Evolutionary conservation across 2,797 vertebrate genomes (phyloP).

Genomic region (Prionace glauca): DNA sequence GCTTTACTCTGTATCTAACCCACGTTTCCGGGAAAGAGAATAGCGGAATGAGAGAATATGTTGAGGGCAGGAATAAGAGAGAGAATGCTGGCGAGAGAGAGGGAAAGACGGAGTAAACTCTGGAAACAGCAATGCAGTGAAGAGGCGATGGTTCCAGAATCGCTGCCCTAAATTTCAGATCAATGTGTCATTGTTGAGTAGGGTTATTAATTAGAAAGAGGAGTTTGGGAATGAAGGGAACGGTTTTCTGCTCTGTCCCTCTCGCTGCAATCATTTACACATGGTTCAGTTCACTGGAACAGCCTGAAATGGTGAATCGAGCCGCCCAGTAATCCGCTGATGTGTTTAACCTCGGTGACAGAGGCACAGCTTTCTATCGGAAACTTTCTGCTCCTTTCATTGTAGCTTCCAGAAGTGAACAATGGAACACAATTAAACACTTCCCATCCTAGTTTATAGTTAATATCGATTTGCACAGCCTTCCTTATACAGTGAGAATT

Average conservation of each 20-base stretch:
- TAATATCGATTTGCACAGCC: background rate
- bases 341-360: background rate
- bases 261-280: background rate
- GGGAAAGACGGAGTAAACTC: no score
- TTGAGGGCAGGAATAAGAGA: background rate
- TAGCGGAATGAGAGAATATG: background rate
- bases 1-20: background rate
- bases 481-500: background rate
- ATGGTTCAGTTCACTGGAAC: background rate
- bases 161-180: background rate
- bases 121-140: no score
- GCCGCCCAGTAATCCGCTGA: no score
- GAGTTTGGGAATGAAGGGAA: background rate
- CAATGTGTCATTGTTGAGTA: background rate
- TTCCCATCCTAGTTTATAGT: background rate
- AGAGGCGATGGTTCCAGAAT: background rate
- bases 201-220: background rate
- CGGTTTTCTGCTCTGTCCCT: background rate
- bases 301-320: background rate
- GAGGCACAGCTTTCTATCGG: background rate
- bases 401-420: background rate
- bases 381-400: background rate
- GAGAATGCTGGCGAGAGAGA: no score
- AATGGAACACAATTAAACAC: background rate
- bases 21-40: slow-evolving; percentile 3